Percentiles rank a stretch among this genome's conserved stretches.
phyloP scores from a whole-genome alignment of 2,888 invertebrate genomes.

The Scaptomyza flava region DNA sequence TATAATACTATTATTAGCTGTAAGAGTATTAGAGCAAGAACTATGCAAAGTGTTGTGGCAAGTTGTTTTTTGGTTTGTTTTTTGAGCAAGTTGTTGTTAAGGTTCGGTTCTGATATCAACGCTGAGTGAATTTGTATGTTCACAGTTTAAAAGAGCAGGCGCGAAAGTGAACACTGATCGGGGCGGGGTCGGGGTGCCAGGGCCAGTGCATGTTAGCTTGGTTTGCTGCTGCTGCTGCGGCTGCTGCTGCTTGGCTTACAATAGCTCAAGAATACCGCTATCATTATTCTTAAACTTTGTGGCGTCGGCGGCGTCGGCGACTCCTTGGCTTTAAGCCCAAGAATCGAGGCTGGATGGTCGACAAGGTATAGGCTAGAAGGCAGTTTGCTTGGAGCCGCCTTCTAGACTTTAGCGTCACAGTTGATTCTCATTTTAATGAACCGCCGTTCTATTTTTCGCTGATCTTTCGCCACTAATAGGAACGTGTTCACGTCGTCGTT shows the following conservation, averaged over 20 bases:
- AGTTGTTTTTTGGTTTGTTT: conserved; percentile 2
- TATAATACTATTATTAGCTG: not conserved
- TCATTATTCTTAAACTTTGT: conserved; percentile 79
- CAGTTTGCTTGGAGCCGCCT: conserved; percentile 25
- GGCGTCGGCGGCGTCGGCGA: conserved; percentile 45
- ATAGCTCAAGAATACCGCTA: conserved; percentile 84
- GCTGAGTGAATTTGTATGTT: conserved; percentile 84
- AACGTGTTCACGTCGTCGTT: conserved; percentile 74
- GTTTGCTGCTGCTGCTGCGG: conserved; percentile 31
- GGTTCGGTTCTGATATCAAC: conserved; percentile 75
- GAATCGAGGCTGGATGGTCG: conserved; percentile 18
- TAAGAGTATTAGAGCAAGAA: conserved; percentile 30
- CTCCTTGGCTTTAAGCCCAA: conserved; percentile 42
- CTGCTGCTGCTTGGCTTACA: conserved; percentile 61
- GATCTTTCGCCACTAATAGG: conserved; percentile 82
- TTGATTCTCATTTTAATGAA: conserved; percentile 82
- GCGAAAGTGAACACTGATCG: conserved; percentile 76
- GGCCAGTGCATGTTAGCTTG: conserved; percentile 43
- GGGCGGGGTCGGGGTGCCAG: conserved; percentile 12
- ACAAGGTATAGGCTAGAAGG: not conserved
- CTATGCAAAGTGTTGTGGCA: not conserved
- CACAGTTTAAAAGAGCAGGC: conserved; percentile 80
- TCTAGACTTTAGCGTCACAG: conserved; percentile 48
- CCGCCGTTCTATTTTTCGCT: conserved; percentile 82
- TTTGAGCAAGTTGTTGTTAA: conserved; percentile 40